Percentiles rank a stretch among this genome's conserved stretches.
Conservation (phyloP, 1,140 invertebrate genomes). For the Stratiolaelaps scimitus region DNA sequence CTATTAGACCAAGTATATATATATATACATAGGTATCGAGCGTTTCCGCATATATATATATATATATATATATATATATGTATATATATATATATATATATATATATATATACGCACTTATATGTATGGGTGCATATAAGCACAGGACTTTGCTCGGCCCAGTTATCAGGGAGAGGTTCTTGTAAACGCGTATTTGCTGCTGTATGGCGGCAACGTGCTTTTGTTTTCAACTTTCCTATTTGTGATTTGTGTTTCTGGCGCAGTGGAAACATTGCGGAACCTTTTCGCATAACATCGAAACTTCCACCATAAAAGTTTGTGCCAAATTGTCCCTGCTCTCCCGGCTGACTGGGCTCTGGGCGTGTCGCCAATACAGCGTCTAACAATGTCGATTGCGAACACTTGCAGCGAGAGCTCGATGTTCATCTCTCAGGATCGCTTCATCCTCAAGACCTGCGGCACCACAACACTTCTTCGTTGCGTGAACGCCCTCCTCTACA, state of each 20-base stretch:
- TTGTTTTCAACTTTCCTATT: neutral
- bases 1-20: too few relatives aligned
- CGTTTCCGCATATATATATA: too few relatives aligned
- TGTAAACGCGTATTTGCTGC: too few relatives aligned
- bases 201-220: too few relatives aligned
- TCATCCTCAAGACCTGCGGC: conserved; percentile 97
- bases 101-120: too few relatives aligned
- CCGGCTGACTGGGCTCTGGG: conserved; percentile 1
- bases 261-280: neutral
- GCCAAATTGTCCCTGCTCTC: too few relatives aligned
- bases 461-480: conserved; percentile 90
- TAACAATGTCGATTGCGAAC: conserved; percentile 27
- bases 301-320: too few relatives aligned
- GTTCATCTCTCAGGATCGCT: conserved; percentile 82
- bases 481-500: conserved; percentile 63
- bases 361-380: neutral
- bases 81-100: neutral
- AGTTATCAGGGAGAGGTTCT: too few relatives aligned
- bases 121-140: too few relatives aligned
- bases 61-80: too few relatives aligned
- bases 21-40: neutral
- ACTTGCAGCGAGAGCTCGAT: conserved; percentile 84
- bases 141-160: too few relatives aligned
- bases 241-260: neutral
- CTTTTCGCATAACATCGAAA: too few relatives aligned